Conservation (phyloP, 2,888 invertebrate species). For the Drosophila nr. perissopoda region DNA sequence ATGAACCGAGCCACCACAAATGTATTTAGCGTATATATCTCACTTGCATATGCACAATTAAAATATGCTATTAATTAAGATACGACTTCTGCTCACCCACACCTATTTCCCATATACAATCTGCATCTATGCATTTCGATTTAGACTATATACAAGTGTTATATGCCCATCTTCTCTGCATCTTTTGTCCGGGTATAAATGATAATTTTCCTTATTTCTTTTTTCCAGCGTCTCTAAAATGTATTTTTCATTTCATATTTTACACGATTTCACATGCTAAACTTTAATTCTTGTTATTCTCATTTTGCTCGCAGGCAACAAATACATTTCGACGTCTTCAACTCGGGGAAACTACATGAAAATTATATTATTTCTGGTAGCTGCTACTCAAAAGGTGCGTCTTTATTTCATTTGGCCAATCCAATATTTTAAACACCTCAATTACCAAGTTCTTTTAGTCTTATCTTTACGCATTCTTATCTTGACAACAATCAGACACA, state of each 20-base stretch:
- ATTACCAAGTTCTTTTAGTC: background rate
- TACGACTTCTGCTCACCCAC: background rate
- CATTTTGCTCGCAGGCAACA: slow-evolving; percentile 16
- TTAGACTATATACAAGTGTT: background rate
- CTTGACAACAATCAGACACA: slow-evolving; percentile 2
- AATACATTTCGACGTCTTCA: background rate
- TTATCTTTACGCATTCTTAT: slow-evolving; percentile 28
- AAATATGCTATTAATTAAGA: slow-evolving; percentile 1
- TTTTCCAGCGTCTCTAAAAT: slow-evolving; percentile 14
- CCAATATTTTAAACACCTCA: background rate
- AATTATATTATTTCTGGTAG: slow-evolving; percentile 14
- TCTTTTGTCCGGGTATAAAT: background rate
- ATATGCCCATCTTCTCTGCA: background rate
- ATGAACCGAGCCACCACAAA: slow-evolving; percentile 60
- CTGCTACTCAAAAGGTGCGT: slow-evolving; percentile 38
- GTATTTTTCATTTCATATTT: slow-evolving; percentile 14
- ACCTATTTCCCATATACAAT: background rate
- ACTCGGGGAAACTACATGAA: background rate
- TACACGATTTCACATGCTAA: slow-evolving; percentile 1
- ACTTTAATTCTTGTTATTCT: slow-evolving; percentile 3
- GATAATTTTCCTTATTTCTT: background rate
- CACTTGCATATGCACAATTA: slow-evolving; percentile 15
- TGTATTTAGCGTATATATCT: slow-evolving; percentile 34
- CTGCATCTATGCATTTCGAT: background rate
- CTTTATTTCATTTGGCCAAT: background rate